Evolutionary conservation across 1,140 invertebrate species (phyloP).

Genomic region (Episyrphus balteatus): DNA sequence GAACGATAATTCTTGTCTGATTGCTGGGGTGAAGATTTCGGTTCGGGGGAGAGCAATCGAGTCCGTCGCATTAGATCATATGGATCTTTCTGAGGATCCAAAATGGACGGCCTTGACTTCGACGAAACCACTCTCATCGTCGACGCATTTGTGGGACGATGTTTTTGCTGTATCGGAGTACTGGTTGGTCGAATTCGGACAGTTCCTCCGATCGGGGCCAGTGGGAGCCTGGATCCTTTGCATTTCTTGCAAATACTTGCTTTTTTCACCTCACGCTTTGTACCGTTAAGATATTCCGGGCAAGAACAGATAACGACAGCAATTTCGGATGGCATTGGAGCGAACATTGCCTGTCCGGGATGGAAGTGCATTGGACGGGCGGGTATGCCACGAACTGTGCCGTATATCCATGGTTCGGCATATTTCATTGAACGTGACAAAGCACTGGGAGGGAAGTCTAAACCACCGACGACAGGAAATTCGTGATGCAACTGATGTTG

Average conservation of each 20-base stretch:
- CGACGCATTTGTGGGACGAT: conserved; percentile 40
- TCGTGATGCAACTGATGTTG: conserved; percentile 10
- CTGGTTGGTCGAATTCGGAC: conserved; percentile 42
- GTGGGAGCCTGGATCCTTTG: conserved; percentile 57
- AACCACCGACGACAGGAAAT: conserved; percentile 10
- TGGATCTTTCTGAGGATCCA: conserved; percentile 52
- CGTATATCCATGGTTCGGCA: conserved; percentile 70
- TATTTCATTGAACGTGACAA: conserved; percentile 72
- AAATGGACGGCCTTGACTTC: conserved; percentile 48
- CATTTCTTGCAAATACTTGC: conserved; percentile 65
- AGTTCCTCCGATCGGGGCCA: conserved; percentile 47
- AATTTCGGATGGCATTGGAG: conserved; percentile 44
- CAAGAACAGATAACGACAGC: conserved; percentile 65
- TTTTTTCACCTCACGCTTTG: conserved; percentile 57
- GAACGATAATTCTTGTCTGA: conserved; percentile 16
- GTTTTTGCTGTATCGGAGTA: conserved; percentile 17
- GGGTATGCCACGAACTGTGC: conserved; percentile 47
- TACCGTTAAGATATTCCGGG: conserved; percentile 60
- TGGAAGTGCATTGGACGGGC: conserved; percentile 40
- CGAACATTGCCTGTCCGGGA: conserved; percentile 42
- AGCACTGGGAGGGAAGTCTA: conserved; percentile 39
- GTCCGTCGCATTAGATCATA: conserved; percentile 70
- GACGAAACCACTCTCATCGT: conserved; percentile 48
- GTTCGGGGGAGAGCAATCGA: conserved; percentile 49
- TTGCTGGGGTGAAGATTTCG: conserved; percentile 9